Conservation (phyloP, 2,888 invertebrate species). For the Onthophagus sagittarius region DNA sequence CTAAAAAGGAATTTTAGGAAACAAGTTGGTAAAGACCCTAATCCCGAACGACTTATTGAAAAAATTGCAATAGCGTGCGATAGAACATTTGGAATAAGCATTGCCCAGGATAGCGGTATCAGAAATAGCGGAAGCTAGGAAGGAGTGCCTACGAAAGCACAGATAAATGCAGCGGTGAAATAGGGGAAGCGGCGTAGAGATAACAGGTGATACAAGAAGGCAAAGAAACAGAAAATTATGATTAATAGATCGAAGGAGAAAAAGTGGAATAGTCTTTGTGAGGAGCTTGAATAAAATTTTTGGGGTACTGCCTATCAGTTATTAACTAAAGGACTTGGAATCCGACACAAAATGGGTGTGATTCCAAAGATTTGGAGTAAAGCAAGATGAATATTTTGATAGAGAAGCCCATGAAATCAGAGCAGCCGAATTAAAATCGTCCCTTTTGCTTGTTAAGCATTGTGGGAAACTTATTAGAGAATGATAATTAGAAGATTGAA, state of each 20-base stretch:
- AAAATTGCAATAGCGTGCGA: no score
- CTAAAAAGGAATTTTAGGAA: no score
- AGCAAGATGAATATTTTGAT: background rate
- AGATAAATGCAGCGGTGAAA: background rate
- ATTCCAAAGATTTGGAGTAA: background rate
- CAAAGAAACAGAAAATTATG: background rate
- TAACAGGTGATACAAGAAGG: background rate
- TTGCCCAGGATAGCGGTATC: no score
- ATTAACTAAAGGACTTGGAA: background rate
- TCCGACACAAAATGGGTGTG: background rate
- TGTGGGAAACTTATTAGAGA: background rate
- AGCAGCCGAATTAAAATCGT: no score
- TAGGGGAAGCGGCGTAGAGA: background rate
- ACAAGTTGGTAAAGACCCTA: no score
- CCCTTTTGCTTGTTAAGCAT: no score
- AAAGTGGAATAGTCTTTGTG: background rate
- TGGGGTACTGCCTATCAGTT: conserved; percentile 6
- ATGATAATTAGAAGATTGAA: no score
- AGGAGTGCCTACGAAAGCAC: background rate
- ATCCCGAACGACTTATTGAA: no score
- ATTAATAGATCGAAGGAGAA: background rate
- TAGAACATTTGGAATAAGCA: no score
- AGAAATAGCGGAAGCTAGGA: background rate
- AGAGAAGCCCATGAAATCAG: background rate
- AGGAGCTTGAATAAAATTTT: conserved; percentile 7